Percentiles rank a stretch among this genome's conserved stretches.
Conservation (phyloP, 2,113 vertebrate species). For the Tursiops truncatus region DNA sequence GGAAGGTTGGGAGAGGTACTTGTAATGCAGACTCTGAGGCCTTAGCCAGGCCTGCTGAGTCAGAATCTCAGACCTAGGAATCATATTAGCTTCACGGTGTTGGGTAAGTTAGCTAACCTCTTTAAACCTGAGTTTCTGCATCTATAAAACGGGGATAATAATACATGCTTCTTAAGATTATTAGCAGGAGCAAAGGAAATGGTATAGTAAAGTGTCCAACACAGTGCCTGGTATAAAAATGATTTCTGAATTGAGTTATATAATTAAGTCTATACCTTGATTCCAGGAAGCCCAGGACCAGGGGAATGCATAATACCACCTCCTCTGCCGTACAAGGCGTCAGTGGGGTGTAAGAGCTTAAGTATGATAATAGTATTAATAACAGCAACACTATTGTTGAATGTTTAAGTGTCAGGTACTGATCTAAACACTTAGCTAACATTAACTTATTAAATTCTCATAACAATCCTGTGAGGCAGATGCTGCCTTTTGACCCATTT, state of each 20-base stretch:
- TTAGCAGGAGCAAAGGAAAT: slow-evolving; percentile 39
- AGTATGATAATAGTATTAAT: not conserved
- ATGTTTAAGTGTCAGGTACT: not conserved
- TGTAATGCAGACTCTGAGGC: not conserved
- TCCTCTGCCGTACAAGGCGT: not conserved
- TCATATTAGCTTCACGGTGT: not conserved
- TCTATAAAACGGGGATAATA: not conserved
- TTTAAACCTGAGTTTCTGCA: slow-evolving; percentile 4
- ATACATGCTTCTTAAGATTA: not conserved
- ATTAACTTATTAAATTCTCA: not conserved
- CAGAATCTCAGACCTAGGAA: not conserved
- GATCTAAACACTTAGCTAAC: not conserved
- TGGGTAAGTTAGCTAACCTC: not conserved
- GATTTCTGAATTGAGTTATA: not conserved
- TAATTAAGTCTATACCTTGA: not conserved
- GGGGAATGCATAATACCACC: not conserved
- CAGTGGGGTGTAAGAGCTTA: too few relatives aligned
- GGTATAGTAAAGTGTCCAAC: not conserved
- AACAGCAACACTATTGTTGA: not conserved
- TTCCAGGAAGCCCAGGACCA: not conserved
- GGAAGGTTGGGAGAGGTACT: too few relatives aligned
- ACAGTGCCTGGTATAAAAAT: not conserved
- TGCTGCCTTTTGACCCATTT: not conserved
- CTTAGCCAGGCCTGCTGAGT: not conserved
- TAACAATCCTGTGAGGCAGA: not conserved